A percentile compares a stretch with the other conserved stretches of the same genome.
Conservation (phyloP, 2,113 vertebrate genomes). For the Mystacornis crossleyi region DNA sequence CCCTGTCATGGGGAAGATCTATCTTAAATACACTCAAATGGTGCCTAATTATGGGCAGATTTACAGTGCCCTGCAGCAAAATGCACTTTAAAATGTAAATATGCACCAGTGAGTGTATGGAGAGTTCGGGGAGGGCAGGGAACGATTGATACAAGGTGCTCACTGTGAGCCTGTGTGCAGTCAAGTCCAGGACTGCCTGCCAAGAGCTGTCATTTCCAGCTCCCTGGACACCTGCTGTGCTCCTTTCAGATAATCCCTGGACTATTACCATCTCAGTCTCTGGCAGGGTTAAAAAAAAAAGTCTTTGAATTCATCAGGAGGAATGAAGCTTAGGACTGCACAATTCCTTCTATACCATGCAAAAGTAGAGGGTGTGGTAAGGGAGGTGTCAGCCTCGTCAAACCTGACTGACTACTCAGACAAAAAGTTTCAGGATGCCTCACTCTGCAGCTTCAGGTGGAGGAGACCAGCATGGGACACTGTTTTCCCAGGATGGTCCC, state of each 20-base stretch:
- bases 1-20: neutral
- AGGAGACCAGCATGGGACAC: neutral
- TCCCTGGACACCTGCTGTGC: neutral
- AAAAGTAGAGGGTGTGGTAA: slow-evolving; percentile 63
- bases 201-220: neutral
- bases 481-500: neutral
- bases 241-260: neutral
- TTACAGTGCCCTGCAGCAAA: neutral
- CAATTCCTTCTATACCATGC: slow-evolving; percentile 9
- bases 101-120: neutral
- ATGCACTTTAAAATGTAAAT: neutral
- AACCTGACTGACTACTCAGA: slow-evolving; percentile 62
- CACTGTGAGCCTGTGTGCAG: neutral
- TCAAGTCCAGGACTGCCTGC: neutral
- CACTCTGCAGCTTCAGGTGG: slow-evolving; percentile 32
- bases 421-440: slow-evolving; percentile 63
- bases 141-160: neutral
- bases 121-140: neutral
- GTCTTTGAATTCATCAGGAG: neutral
- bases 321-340: neutral
- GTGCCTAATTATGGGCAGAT: neutral
- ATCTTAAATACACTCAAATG: neutral
- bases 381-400: neutral
- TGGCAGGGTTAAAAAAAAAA: neutral
- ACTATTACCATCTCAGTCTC: neutral